Conservation (phyloP, 2,113 vertebrate genomes). For the Ciconia maguari region DNA sequence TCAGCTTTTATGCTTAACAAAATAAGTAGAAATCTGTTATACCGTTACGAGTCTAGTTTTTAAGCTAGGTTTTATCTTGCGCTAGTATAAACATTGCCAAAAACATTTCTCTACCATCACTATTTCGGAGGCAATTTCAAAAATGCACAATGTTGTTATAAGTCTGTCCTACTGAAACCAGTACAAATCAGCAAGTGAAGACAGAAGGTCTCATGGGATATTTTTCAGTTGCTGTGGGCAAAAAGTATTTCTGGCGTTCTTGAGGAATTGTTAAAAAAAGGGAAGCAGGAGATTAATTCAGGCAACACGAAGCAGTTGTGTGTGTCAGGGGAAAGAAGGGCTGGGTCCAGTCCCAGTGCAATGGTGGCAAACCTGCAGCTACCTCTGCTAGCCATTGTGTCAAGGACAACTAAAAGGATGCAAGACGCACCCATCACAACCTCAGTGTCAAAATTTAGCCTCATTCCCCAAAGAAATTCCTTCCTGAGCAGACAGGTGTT, state of each 20-base stretch:
- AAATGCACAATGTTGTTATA: background rate
- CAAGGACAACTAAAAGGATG: background rate
- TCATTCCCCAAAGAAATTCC: background rate
- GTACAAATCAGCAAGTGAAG: background rate
- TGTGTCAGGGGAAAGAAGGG: background rate
- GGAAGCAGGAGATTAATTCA: background rate
- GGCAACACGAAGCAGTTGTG: background rate
- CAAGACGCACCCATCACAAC: background rate
- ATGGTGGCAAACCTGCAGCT: background rate
- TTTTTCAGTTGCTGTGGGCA: background rate
- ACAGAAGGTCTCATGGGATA: background rate
- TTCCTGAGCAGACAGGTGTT: background rate
- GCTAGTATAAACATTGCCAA: background rate
- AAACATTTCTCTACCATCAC: background rate
- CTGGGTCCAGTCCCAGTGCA: background rate
- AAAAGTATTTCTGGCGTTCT: background rate
- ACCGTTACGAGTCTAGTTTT: background rate
- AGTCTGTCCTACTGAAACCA: background rate
- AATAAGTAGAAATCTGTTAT: background rate
- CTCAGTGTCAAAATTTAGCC: background rate
- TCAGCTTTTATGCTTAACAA: background rate
- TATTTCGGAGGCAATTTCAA: background rate
- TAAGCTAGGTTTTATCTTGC: background rate
- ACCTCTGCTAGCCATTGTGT: background rate
- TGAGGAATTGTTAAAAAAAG: background rate